A percentile compares a stretch with the other conserved stretches of the same genome.
Conservation (phyloP, 2,888 invertebrate genomes). For the Chalcosyrphus nemorum region DNA sequence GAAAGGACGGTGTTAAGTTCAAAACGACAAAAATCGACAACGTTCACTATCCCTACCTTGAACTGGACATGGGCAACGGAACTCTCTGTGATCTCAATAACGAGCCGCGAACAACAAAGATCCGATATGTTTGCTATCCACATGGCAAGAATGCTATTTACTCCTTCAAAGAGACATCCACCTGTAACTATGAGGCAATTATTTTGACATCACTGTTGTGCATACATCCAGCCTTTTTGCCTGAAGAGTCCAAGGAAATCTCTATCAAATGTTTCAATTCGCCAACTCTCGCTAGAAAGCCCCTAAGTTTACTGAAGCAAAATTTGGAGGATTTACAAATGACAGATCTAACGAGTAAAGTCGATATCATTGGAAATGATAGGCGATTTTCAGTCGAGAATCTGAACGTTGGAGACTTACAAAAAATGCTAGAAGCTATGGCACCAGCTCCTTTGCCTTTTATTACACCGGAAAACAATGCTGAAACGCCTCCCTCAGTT, state of each 20-base stretch:
- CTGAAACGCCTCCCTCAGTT: constrained; percentile 1
- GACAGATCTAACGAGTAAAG: constrained; percentile 57
- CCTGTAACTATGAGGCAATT: constrained; percentile 96
- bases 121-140: constrained; percentile 94
- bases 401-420: constrained; percentile 44
- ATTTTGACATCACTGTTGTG: constrained; percentile 94
- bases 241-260: constrained; percentile 90
- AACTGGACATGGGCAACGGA: constrained; percentile 93
- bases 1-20: constrained; percentile 84
- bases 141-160: constrained; percentile 96
- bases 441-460: constrained; percentile 21
- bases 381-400: constrained; percentile 38
- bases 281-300: constrained; percentile 87
- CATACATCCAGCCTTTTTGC: constrained; percentile 93
- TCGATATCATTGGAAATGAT: constrained; percentile 47
- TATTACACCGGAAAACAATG: neutral
- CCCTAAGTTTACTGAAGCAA: constrained; percentile 87
- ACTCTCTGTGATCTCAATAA: constrained; percentile 96
- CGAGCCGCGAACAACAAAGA: constrained; percentile 90
- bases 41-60: constrained; percentile 92
- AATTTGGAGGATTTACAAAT: constrained; percentile 89
- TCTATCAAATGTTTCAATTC: constrained; percentile 89
- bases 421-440: constrained; percentile 38
- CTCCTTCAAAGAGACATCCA: constrained; percentile 95
- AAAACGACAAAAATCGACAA: constrained; percentile 92